phyloP scores from a whole-genome alignment of 2,797 vertebrate species.

The Pygocentrus nattereri region DNA sequence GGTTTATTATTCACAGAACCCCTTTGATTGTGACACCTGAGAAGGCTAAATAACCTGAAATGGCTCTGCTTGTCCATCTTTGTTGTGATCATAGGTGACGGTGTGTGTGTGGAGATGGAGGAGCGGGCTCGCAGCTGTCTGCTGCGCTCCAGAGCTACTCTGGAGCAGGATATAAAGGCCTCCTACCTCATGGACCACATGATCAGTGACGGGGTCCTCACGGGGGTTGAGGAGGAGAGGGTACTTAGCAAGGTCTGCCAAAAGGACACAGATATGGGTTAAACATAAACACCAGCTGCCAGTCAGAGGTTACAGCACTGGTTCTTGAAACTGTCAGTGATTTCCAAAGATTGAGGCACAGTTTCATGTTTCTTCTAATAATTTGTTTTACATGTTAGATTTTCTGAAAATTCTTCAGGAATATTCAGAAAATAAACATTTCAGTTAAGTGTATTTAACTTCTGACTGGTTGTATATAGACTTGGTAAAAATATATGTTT shows the following conservation, averaged over 20 bases:
- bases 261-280: background rate
- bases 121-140: slow-evolving; percentile 87
- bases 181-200: slow-evolving; percentile 93
- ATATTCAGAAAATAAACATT: background rate
- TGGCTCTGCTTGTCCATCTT: background rate
- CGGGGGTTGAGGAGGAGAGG: slow-evolving; percentile 85
- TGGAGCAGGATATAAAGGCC: slow-evolving; percentile 93
- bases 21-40: too few species aligned
- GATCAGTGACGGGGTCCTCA: slow-evolving; percentile 89
- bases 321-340: background rate
- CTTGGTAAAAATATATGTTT: too few species aligned
- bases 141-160: slow-evolving; percentile 79
- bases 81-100: background rate
- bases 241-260: slow-evolving; percentile 83
- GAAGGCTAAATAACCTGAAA: background rate
- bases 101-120: slow-evolving; percentile 81
- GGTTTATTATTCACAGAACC: background rate
- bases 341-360: too few species aligned
- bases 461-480: too few species aligned
- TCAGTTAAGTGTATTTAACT: background rate
- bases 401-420: background rate
- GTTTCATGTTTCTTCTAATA: too few species aligned
- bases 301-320: background rate
- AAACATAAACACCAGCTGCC: background rate
- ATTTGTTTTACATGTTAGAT: background rate